phyloP scores from a whole-genome alignment of 2,113 vertebrate genomes.

The Daboia siamensis region DNA sequence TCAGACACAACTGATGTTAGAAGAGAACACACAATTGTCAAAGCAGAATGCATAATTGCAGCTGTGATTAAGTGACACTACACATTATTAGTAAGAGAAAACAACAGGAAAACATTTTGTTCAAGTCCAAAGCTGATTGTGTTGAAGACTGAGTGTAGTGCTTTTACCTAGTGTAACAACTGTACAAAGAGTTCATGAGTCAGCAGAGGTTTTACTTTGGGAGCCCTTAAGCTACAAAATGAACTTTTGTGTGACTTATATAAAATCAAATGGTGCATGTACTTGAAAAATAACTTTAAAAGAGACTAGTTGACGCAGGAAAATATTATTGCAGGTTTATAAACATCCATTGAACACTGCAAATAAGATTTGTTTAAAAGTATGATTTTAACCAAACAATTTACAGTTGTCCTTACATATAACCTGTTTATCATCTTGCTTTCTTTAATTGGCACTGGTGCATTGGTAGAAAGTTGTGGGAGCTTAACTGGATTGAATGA shows the following conservation, averaged over 20 bases:
- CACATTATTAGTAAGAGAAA: not conserved
- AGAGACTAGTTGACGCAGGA: not conserved
- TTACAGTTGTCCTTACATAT: not conserved
- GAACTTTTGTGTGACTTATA: not conserved
- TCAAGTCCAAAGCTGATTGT: not conserved
- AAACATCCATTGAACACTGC: not conserved
- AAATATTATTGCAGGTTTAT: not conserved
- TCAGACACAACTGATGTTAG: not conserved
- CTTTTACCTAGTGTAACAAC: not conserved
- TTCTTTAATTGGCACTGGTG: no score
- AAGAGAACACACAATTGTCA: not conserved
- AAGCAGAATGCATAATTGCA: not conserved
- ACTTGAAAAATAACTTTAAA: not conserved
- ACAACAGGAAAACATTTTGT: not conserved
- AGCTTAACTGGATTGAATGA: not conserved
- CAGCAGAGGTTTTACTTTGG: not conserved
- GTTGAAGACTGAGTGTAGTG: not conserved
- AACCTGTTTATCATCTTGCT: not conserved
- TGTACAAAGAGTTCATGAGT: constrained; percentile 1
- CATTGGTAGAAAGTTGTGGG: not conserved
- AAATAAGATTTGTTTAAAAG: not conserved
- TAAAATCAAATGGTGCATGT: not conserved
- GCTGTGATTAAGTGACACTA: not conserved
- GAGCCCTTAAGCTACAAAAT: constrained; percentile 13
- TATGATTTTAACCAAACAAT: not conserved